Evolutionary conservation across 2,113 vertebrate species (phyloP).

Genomic region (Dicaeum eximium): DNA sequence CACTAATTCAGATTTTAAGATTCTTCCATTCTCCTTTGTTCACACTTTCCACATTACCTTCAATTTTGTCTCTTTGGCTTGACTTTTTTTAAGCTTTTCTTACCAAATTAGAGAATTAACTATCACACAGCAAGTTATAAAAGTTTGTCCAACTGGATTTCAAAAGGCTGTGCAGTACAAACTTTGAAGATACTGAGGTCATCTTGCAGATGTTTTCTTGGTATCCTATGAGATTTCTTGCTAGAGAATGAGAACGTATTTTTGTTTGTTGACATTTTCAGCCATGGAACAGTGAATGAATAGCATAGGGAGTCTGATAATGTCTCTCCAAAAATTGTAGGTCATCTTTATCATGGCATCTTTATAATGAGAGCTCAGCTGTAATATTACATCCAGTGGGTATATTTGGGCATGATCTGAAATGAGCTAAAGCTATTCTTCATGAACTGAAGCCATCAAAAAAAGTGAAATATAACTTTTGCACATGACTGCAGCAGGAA

Average conservation of each 20-base stretch:
- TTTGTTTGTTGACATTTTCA: constrained; percentile 34
- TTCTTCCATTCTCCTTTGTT: background rate
- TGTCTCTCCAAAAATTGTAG: constrained; percentile 1
- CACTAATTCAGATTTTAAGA: background rate
- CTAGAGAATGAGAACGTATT: background rate
- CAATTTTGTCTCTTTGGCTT: background rate
- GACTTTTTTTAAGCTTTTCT: background rate
- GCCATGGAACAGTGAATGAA: background rate
- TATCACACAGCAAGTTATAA: background rate
- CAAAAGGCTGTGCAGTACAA: background rate
- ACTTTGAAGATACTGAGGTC: background rate
- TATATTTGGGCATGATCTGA: background rate
- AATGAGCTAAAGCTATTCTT: constrained; percentile 15
- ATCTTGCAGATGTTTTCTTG: background rate
- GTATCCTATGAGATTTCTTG: background rate
- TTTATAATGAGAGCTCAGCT: background rate
- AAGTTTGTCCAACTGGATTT: background rate
- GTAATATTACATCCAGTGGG: background rate
- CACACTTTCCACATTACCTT: background rate
- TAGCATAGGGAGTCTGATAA: background rate
- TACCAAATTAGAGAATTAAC: background rate
- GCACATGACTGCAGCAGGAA: background rate
- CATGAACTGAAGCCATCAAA: constrained; percentile 15
- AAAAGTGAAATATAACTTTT: constrained; percentile 26
- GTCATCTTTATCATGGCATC: background rate